Evolutionary conservation across 2,797 vertebrate genomes (phyloP).

Genomic region (Melanotaenia parkinsoni): DNA sequence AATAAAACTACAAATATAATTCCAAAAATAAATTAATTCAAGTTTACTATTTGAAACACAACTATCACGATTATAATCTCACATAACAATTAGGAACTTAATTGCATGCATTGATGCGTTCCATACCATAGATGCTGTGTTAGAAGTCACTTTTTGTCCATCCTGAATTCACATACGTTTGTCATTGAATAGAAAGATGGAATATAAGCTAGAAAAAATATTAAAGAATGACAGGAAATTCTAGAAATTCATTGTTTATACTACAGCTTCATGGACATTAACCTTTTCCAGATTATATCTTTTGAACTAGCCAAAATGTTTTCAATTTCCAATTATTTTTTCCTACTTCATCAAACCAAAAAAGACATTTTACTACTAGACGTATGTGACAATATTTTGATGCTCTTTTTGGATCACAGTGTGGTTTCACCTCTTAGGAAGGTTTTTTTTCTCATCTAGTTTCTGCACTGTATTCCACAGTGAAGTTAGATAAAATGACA

Average conservation of each 20-base stretch:
- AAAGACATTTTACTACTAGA: neutral
- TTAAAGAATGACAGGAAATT: constrained; percentile 66
- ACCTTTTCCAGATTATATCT: constrained; percentile 11
- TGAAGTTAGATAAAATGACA: constrained; percentile 22
- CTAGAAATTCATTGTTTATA: constrained; percentile 57
- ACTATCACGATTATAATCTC: constrained; percentile 89
- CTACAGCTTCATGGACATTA: constrained; percentile 4
- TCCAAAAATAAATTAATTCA: constrained; percentile 85
- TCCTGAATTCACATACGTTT: constrained; percentile 75
- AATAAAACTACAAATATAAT: constrained; percentile 86
- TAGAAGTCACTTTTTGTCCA: constrained; percentile 82
- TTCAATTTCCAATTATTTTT: constrained; percentile 15
- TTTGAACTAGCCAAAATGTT: constrained; percentile 26
- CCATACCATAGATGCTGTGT: constrained; percentile 88
- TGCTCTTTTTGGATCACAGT: constrained; percentile 36
- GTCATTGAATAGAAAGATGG: constrained; percentile 78
- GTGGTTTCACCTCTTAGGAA: constrained; percentile 11
- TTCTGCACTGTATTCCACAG: constrained; percentile 8
- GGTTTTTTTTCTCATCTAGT: neutral
- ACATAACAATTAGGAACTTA: constrained; percentile 89
- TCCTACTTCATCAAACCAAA: neutral
- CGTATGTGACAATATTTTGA: neutral
- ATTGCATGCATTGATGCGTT: constrained; percentile 90
- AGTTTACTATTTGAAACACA: constrained; percentile 89
- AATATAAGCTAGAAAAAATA: constrained; percentile 74